Conservation (phyloP, 2,797 vertebrate genomes). For the Enteromius viviparus region DNA sequence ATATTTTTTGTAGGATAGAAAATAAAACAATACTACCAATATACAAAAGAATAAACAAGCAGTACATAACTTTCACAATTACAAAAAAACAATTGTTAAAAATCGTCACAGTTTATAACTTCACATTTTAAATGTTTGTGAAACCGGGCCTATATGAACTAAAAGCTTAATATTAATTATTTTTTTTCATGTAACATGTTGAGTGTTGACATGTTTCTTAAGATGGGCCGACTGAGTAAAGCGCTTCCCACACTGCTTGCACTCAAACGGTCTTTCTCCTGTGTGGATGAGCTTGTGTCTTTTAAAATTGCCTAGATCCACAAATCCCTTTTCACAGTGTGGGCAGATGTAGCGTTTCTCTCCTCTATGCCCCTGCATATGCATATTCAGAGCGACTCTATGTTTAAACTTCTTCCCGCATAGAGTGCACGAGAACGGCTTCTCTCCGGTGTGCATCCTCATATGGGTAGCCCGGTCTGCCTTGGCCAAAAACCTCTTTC, state of each 20-base stretch:
- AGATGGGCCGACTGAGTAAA: conserved; percentile 78
- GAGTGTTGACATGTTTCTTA: conserved; percentile 72
- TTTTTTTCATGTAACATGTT: conserved; percentile 45
- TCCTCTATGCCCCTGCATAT: conserved; percentile 76
- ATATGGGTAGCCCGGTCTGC: conserved; percentile 74
- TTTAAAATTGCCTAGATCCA: conserved; percentile 79
- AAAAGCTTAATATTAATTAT: not conserved
- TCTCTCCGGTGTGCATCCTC: conserved; percentile 77
- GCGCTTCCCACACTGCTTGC: conserved; percentile 73
- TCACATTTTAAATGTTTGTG: not conserved
- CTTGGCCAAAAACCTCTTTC: conserved; percentile 74
- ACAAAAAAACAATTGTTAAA: not conserved
- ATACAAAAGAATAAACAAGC: not conserved
- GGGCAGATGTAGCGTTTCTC: conserved; percentile 78
- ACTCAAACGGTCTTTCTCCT: conserved; percentile 79
- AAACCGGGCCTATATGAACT: too few relatives aligned
- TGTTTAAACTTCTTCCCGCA: conserved; percentile 76
- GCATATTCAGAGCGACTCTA: conserved; percentile 74
- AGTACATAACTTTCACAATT: not conserved
- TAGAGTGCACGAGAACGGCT: conserved; percentile 74
- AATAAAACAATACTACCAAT: not conserved
- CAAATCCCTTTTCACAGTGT: conserved; percentile 77
- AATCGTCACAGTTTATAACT: not conserved
- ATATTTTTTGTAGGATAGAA: not conserved
- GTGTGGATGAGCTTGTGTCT: conserved; percentile 79